Percentiles rank a stretch among this genome's conserved stretches.
These are phyloP conservation scores for Lethenteron reissneri DNA, from an alignment of 2,113 vertebrate genomes.

Conservation along the genomic window DNA sequence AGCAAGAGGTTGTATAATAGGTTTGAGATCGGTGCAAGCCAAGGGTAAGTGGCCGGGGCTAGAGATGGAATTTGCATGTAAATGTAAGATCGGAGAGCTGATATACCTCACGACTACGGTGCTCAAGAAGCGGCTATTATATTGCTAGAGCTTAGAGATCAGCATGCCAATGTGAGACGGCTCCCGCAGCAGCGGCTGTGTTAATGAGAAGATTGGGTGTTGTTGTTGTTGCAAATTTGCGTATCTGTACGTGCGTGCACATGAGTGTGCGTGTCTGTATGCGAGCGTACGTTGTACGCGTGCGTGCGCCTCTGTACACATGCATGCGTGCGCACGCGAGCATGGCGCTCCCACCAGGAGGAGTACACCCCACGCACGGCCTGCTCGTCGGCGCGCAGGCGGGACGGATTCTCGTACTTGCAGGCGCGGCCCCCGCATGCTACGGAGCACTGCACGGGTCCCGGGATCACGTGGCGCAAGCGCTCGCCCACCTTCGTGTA, in stretches of 20 bases:
- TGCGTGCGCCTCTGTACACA: neutral
- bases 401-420: conserved; percentile 81
- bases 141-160: no score
- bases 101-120: no score
- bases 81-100: no score
- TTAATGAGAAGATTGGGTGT: neutral
- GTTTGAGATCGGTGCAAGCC: no score
- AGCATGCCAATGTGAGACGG: no score
- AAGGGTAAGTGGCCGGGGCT: no score
- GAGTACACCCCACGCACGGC: conserved; percentile 75
- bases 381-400: conserved; percentile 69
- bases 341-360: conserved; percentile 39
- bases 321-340: neutral
- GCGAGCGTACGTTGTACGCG: neutral
- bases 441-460: conserved; percentile 86
- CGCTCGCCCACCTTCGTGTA: conserved; percentile 86
- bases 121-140: no score
- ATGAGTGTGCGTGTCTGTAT: neutral
- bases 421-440: conserved; percentile 72
- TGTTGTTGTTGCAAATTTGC: neutral
- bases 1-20: no score
- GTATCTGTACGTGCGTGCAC: neutral
- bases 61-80: no score
- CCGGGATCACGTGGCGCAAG: conserved; percentile 68
- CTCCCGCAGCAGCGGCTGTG: no score